phyloP scores from a whole-genome alignment of 2,797 vertebrate genomes.

The Neosalanx taihuensis region DNA sequence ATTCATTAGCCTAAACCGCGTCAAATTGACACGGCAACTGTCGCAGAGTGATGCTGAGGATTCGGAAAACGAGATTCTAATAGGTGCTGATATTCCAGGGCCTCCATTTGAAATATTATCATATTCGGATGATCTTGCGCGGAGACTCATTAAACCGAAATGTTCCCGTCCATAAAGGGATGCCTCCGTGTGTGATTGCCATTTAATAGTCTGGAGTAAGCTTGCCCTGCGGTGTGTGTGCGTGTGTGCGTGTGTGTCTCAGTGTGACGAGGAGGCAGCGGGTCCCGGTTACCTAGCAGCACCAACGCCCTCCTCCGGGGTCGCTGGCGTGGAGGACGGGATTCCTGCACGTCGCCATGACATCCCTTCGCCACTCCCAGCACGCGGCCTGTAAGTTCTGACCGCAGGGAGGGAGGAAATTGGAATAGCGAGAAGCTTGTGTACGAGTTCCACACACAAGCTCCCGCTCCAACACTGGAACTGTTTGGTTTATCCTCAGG shows the following conservation, averaged over 20 bases:
- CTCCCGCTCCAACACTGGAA: background rate
- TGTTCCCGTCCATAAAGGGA: constrained; percentile 58
- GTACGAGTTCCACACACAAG: background rate
- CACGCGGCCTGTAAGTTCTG: constrained; percentile 31
- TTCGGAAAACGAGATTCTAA: constrained; percentile 55
- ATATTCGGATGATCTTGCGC: constrained; percentile 57
- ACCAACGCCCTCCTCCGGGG: background rate
- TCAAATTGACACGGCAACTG: constrained; percentile 22
- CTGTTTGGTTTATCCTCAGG: background rate
- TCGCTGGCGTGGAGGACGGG: constrained; percentile 8
- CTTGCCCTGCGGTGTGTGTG: no score
- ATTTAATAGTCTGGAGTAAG: constrained; percentile 62
- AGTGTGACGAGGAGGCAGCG: no score
- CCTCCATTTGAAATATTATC: constrained; percentile 55
- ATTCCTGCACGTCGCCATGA: constrained; percentile 40
- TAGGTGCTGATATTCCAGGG: constrained; percentile 42
- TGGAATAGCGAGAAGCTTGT: constrained; percentile 5
- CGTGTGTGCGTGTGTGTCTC: no score
- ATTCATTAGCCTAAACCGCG: constrained; percentile 20
- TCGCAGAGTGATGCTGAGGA: constrained; percentile 31
- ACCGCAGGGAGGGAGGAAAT: constrained; percentile 17
- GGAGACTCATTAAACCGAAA: constrained; percentile 59
- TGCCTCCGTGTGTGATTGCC: constrained; percentile 59
- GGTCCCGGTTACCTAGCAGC: no score
- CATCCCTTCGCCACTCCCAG: constrained; percentile 36